These are phyloP conservation scores for Nematolebias whitei DNA, from an alignment of 2,113 vertebrate species.

Conservation along the genomic window DNA sequence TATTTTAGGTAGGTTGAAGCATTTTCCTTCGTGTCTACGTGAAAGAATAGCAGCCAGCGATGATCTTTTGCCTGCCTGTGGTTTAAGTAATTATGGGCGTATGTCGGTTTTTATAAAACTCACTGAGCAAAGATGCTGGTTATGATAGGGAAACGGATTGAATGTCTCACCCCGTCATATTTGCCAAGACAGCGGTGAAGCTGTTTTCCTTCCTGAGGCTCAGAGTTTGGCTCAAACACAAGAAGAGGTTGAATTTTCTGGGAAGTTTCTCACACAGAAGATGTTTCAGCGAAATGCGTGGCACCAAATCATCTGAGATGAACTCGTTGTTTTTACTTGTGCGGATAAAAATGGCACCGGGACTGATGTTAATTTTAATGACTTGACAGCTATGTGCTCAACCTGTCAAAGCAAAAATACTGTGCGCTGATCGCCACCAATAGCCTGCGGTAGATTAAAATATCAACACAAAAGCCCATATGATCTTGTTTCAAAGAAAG, in stretches of 20 bases:
- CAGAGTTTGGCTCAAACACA: slow-evolving; percentile 58
- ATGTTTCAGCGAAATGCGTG: slow-evolving; percentile 20
- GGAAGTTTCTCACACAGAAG: slow-evolving; percentile 53
- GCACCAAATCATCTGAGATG: slow-evolving; percentile 32
- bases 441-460: slow-evolving; percentile 45
- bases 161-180: slow-evolving; percentile 68
- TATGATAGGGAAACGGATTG: slow-evolving; percentile 74
- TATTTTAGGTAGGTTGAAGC: slow-evolving; percentile 45
- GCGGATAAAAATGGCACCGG: slow-evolving; percentile 25
- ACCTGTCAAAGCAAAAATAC: slow-evolving; percentile 48
- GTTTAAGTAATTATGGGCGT: slow-evolving; percentile 74
- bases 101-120: slow-evolving; percentile 61
- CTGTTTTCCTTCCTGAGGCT: slow-evolving; percentile 62
- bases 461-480: slow-evolving; percentile 42
- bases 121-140: slow-evolving; percentile 69
- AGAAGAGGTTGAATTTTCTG: slow-evolving; percentile 44
- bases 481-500: slow-evolving; percentile 51
- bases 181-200: slow-evolving; percentile 74
- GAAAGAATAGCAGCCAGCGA: slow-evolving; percentile 65
- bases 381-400: slow-evolving; percentile 45
- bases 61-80: slow-evolving; percentile 73
- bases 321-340: slow-evolving; percentile 51
- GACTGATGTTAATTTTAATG: slow-evolving; percentile 47
- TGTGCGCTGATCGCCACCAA: slow-evolving; percentile 32
- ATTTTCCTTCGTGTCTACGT: slow-evolving; percentile 67